phyloP scores from a whole-genome alignment of 2,797 vertebrate genomes.

The Tapera naevia region DNA sequence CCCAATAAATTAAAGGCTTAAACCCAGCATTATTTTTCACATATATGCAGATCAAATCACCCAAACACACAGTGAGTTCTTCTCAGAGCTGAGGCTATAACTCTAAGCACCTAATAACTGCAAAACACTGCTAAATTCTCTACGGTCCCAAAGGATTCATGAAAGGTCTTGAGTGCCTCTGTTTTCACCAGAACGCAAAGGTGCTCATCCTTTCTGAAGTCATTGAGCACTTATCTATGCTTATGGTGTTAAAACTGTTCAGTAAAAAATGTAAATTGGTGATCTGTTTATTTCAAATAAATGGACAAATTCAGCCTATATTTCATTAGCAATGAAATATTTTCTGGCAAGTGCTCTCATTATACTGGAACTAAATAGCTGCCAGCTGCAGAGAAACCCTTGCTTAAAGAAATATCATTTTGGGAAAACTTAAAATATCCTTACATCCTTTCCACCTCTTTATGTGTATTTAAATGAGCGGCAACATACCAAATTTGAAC shows the following conservation, averaged over 20 bases:
- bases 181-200: neutral
- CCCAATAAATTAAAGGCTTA: neutral
- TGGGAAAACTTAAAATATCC: constrained; percentile 10
- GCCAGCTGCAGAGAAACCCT: constrained; percentile 4
- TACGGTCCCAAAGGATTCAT: neutral
- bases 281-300: neutral
- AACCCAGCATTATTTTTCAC: neutral
- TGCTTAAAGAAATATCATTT: neutral
- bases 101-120: neutral
- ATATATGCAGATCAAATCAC: neutral
- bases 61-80: neutral
- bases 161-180: neutral
- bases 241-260: neutral
- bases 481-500: neutral
- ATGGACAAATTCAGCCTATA: neutral
- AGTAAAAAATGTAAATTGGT: neutral
- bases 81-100: neutral
- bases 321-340: neutral
- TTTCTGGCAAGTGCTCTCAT: neutral
- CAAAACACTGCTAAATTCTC: neutral
- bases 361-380: neutral
- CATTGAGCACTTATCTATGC: neutral
- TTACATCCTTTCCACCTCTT: neutral
- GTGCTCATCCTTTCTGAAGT: neutral
- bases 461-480: neutral